Conservation (phyloP, 2,888 invertebrate species). For the Pimpla rufipes region DNA sequence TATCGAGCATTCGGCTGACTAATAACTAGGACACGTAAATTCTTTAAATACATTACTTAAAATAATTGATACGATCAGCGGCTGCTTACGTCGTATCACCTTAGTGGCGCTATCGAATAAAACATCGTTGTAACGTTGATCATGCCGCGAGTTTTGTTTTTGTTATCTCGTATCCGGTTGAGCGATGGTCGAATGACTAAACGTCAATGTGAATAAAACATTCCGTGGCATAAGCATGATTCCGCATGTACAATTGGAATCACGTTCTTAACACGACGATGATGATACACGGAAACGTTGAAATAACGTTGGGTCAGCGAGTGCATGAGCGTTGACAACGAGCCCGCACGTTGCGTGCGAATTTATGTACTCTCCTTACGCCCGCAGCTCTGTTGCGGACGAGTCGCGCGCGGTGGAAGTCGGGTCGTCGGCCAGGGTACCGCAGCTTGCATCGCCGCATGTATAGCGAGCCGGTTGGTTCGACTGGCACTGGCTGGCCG, state of each 20-base stretch:
- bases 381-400: slow-evolving; percentile 31
- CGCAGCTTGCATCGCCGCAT: not conserved
- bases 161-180: not conserved
- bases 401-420: slow-evolving; percentile 23
- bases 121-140: not conserved
- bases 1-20: no score
- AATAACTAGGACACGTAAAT: no score
- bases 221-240: not conserved
- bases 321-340: slow-evolving; percentile 45
- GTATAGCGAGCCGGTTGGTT: not conserved
- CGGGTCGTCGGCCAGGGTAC: slow-evolving; percentile 2
- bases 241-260: not conserved
- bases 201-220: not conserved
- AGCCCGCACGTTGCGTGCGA: slow-evolving; percentile 48
- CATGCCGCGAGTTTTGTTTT: not conserved
- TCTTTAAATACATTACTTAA: no score
- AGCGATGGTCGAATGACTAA: no score
- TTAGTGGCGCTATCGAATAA: no score
- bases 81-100: no score
- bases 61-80: no score
- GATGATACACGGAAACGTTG: not conserved
- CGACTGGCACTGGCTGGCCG: slow-evolving; percentile 30
- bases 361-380: slow-evolving; percentile 49
- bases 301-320: slow-evolving; percentile 16
- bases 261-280: not conserved